Base-by-base conservation (phyloP, 2,888 invertebrate species). In the Eupithecia tripunctaria region DNA sequence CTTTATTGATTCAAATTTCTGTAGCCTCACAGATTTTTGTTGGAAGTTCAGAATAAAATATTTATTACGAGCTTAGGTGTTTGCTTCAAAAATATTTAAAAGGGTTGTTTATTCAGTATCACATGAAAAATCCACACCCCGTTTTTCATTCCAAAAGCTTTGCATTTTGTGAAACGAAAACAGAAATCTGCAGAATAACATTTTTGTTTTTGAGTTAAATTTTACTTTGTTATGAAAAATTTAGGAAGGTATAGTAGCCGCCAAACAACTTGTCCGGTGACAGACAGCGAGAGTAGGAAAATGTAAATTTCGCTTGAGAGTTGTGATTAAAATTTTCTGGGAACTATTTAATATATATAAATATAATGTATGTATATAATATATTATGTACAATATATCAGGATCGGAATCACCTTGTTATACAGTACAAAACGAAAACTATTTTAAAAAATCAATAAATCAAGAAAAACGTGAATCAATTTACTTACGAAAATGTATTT, bases 121-220 rank as follows among this genome's bases (percentile, higher is more conserved):
- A 21, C 38, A 21, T n/a, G 25, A 64, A 64, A 38, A 38, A 38
- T 64, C 38, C 14, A 64, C 38, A 41, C 8, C 38, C 15, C 36
- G 21, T 21, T 21, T 21, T 7, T 63, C 25, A 7, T 21, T 36
- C 38, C 36, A 41, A 64, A 65, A 67, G 62, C 47, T 60, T 62
- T 62, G 63, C 41, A 25, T 64, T 59, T 21, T 72, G 43, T 56
- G n/a, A 18, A 63, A 68, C 43, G n/a, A 67, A 14, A 59, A 59
- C 25, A 56, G 12, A 25, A 56, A 56, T 56, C 56, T 25, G 56
- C 25, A 38, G 36, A 60, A 29, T 60, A 18, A 60, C 7, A 60
- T 29, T 29, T 64, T 64, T 38, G 38, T 64, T 64, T 21, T 21
- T 64, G 64, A 18, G 25, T 21, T 25, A 15, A 36, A 38, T 64